Percentiles rank a stretch among this genome's conserved stretches.
Evolutionary conservation across 2,113 vertebrate species (phyloP).

Genomic region (Narcine bancroftii): DNA sequence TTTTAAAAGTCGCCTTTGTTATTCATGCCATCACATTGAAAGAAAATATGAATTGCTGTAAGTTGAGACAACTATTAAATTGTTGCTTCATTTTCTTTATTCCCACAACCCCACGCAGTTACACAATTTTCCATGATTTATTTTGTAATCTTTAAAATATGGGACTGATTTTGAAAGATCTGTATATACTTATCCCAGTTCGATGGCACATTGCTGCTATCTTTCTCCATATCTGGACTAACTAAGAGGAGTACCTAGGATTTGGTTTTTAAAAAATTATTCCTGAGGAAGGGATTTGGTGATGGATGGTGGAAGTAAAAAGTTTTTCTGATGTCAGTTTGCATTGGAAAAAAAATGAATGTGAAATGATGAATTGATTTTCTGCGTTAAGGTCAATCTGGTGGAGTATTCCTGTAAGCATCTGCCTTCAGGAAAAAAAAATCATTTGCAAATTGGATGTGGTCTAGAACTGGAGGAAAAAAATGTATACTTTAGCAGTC

Average conservation of each 20-base stretch:
- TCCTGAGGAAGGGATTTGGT: too few relatives aligned
- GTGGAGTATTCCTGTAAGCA: not conserved
- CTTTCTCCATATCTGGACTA: not conserved
- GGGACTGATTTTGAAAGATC: not conserved
- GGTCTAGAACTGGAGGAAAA: not conserved
- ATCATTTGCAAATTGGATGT: not conserved
- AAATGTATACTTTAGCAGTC: not conserved
- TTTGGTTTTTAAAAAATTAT: not conserved
- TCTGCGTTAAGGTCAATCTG: not conserved
- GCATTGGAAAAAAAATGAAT: not conserved
- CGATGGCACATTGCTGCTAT: not conserved
- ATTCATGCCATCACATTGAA: not conserved
- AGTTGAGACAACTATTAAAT: not conserved
- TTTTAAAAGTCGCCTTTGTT: too few relatives aligned
- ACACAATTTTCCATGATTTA: not conserved
- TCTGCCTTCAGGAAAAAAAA: too few relatives aligned
- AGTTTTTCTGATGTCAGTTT: not conserved
- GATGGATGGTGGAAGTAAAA: not conserved
- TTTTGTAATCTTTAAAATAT: not conserved
- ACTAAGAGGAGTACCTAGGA: not conserved
- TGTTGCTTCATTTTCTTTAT: not conserved
- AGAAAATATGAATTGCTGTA: not conserved
- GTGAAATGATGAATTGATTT: not conserved
- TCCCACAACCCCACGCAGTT: not conserved
- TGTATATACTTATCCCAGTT: not conserved